phyloP scores from a whole-genome alignment of 2,113 vertebrate genomes.

The Scophthalmus maximus region DNA sequence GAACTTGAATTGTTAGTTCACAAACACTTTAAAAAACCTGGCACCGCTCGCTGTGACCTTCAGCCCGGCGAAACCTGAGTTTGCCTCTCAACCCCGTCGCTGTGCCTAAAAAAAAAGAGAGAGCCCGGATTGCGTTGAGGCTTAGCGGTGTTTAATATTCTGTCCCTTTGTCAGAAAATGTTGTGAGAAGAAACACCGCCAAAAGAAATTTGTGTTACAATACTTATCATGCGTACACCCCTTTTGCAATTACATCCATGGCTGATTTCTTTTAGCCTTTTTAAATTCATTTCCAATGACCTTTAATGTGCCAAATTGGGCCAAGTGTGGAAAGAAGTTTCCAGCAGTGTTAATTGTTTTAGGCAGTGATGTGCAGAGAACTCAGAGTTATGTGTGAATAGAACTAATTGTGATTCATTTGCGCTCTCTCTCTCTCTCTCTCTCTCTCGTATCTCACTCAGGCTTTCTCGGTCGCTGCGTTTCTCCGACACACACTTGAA shows the following conservation, averaged over 20 bases:
- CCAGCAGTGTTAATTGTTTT: slow-evolving; percentile 83
- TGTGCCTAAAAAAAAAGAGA: slow-evolving; percentile 47
- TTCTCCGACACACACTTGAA: slow-evolving; percentile 13
- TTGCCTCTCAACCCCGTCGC: slow-evolving; percentile 19
- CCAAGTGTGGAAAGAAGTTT: slow-evolving; percentile 75
- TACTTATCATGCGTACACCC: slow-evolving; percentile 80
- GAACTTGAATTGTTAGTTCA: slow-evolving; percentile 18
- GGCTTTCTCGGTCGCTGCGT: slow-evolving; percentile 2
- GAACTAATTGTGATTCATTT: slow-evolving; percentile 72
- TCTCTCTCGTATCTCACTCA: slow-evolving; percentile 19
- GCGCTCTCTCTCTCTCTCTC: slow-evolving; percentile 10
- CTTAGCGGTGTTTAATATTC: slow-evolving; percentile 69
- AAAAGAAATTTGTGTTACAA: slow-evolving; percentile 76
- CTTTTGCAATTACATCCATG: slow-evolving; percentile 87
- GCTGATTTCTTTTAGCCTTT: slow-evolving; percentile 84
- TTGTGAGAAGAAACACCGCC: slow-evolving; percentile 50
- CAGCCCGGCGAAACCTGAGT: slow-evolving; percentile 6
- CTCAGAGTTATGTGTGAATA: slow-evolving; percentile 68
- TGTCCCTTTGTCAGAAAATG: slow-evolving; percentile 70
- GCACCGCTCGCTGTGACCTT: background rate
- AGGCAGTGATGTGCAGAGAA: slow-evolving; percentile 78
- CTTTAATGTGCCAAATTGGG: slow-evolving; percentile 82
- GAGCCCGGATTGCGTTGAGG: slow-evolving; percentile 39
- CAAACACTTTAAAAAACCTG: slow-evolving; percentile 28
- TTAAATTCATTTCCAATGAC: slow-evolving; percentile 86